Evolutionary conservation across 2,888 invertebrate species (phyloP).

Genomic region (Nomada flava): DNA sequence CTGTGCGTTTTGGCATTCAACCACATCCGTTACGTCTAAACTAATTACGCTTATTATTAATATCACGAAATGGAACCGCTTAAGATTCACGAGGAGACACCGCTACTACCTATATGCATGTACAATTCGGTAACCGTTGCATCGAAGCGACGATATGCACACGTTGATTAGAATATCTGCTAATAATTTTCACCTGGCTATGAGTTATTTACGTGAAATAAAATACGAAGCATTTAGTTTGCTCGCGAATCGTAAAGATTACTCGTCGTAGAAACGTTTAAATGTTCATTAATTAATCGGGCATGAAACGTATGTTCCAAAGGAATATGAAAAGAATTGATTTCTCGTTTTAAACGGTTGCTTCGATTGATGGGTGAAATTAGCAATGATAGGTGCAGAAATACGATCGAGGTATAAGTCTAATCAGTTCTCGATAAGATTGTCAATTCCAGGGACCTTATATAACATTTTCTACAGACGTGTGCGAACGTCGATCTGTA

Average conservation of each 20-base stretch:
- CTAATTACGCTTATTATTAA: conserved; percentile 40
- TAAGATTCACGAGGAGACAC: conserved; percentile 35
- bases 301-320: neutral
- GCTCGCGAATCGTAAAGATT: conserved; percentile 39
- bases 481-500: neutral
- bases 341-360: neutral
- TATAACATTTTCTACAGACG: conserved; percentile 1
- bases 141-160: conserved; percentile 24
- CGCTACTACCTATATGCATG: conserved; percentile 16
- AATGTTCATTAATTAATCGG: neutral
- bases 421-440: conserved; percentile 21
- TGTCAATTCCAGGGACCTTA: neutral
- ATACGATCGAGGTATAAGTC: neutral
- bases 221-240: neutral
- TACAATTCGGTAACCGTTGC: conserved; percentile 35
- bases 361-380: neutral
- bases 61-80: conserved; percentile 51
- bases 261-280: neutral
- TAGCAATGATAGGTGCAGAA: neutral
- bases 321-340: neutral
- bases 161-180: conserved; percentile 30
- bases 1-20: conserved; percentile 1
- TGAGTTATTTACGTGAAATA: neutral
- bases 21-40: neutral
- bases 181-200: conserved; percentile 11